Evolutionary conservation across 2,113 vertebrate genomes (phyloP), one percentile per base, ranked within the genome.

Genomic region (Tetraodon nigroviridis): DNA sequence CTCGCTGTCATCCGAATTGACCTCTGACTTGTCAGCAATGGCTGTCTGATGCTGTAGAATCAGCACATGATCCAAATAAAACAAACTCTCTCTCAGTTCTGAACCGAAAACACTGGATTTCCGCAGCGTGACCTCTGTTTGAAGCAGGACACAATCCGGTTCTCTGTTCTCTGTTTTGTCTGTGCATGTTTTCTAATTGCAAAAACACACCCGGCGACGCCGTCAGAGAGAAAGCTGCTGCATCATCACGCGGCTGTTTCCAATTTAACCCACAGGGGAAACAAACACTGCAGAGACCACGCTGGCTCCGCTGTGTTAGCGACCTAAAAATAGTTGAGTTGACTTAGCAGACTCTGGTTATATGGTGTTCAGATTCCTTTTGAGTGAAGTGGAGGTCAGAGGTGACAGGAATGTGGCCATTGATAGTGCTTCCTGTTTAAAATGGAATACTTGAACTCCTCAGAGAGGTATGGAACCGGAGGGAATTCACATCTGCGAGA

Each of bases 361-460:
- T 42, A 66, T 0, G n/a, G n/a, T 49, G 51, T 58, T 41, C 19
- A 61, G 75, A 75, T 72, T 76, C 61, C 61, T 61, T 68, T 64
- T 65, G 48, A 78, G 51, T 80, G 74, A 73, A 58, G 14, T 22
- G 15, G 18, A 37, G 60, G 76, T 74, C 69, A 81, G 69, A 80
- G 67, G 59, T 81, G 32, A 75, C 10, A 14, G 62, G 54, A 58
- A 53, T 21, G 46, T 27, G 61, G 58, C 41, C 64, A 69, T 51
- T 62, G 46, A 54, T 49, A 64, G 69, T 24, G 51, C 52, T 86
- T 87, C 75, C 76, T 71, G 71, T 79, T 73, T 47, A 13, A 78
- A 54, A 10, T 42, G 22, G 67, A 83, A 87, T 87, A 80, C 54
- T 68, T 86, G 1, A 75, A 86, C 65, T 86, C 86, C 86, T 79